phyloP scores from a whole-genome alignment of 2,888 invertebrate species.

The Osmoderma eremita region DNA sequence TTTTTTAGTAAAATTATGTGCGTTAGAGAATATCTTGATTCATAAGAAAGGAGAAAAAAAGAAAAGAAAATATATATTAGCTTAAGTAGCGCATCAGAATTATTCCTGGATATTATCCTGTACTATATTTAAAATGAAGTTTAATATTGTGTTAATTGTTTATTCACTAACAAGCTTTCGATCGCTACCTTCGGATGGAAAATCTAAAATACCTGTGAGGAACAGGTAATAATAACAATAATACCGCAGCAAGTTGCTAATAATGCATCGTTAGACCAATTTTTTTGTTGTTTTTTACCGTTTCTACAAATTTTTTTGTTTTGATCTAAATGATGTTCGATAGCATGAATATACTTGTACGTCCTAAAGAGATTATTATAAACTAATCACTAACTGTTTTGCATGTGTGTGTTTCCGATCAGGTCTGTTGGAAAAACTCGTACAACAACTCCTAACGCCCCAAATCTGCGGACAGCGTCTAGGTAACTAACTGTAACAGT shows the following conservation, averaged over 20 bases:
- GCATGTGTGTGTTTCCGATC: slow-evolving; percentile 59
- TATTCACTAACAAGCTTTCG: slow-evolving; percentile 56
- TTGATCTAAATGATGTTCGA: background rate
- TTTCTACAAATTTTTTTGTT: background rate
- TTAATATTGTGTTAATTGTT: slow-evolving; percentile 41
- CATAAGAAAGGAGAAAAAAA: slow-evolving; percentile 11
- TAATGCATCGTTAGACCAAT: slow-evolving; percentile 8
- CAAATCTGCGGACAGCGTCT: slow-evolving; percentile 63
- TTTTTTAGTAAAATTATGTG: too few species aligned
- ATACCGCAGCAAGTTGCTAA: background rate
- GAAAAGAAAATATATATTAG: too few species aligned
- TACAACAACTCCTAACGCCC: slow-evolving; percentile 62
- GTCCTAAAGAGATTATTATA: background rate
- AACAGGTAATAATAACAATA: slow-evolving; percentile 37
- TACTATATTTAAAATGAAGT: slow-evolving; percentile 23
- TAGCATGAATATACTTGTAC: slow-evolving; percentile 24
- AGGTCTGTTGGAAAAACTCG: slow-evolving; percentile 62
- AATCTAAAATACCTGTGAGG: slow-evolving; percentile 59
- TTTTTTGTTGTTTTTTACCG: background rate
- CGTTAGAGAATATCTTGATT: too few species aligned
- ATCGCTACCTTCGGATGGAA: slow-evolving; percentile 59
- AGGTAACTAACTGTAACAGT: slow-evolving; percentile 57
- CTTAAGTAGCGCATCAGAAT: background rate
- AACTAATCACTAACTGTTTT: slow-evolving; percentile 45
- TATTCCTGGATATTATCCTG: slow-evolving; percentile 2